Conservation (phyloP, 2,797 vertebrate genomes). For the Tenualosa thibaudeaui region DNA sequence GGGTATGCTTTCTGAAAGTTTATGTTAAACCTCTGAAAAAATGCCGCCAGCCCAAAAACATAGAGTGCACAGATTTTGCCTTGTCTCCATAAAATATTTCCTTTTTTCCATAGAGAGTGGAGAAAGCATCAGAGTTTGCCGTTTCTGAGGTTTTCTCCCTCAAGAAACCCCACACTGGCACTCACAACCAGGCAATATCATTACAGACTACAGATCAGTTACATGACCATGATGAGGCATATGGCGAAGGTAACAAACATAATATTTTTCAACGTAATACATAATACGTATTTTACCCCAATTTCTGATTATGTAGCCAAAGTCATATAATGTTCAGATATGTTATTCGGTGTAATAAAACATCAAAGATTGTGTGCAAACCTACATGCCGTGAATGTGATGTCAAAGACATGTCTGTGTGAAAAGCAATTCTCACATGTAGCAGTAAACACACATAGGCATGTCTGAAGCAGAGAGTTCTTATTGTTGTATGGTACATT, state of each 20-base stretch:
- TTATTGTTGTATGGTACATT: background rate
- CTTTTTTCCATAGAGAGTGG: constrained; percentile 69
- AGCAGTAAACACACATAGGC: background rate
- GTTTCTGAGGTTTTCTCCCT: constrained; percentile 75
- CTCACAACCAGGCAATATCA: constrained; percentile 52
- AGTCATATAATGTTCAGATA: background rate
- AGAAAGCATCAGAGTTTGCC: constrained; percentile 78
- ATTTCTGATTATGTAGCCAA: background rate
- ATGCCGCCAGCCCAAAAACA: too few species aligned
- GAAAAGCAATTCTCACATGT: background rate
- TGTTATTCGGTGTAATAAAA: background rate
- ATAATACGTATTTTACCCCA: background rate
- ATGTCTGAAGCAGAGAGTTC: background rate
- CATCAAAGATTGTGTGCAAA: background rate
- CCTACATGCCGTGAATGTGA: background rate
- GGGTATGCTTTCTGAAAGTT: too few species aligned
- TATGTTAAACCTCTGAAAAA: too few species aligned
- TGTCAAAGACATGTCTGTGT: background rate
- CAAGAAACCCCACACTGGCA: constrained; percentile 54
- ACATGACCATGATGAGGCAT: constrained; percentile 79
- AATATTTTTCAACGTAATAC: background rate
- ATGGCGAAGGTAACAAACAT: constrained; percentile 80
- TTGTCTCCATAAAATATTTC: background rate
- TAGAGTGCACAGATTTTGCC: background rate
- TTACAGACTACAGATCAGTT: constrained; percentile 75